Conservation (phyloP, 2,888 invertebrate genomes). For the Scaeva pyrastri region DNA sequence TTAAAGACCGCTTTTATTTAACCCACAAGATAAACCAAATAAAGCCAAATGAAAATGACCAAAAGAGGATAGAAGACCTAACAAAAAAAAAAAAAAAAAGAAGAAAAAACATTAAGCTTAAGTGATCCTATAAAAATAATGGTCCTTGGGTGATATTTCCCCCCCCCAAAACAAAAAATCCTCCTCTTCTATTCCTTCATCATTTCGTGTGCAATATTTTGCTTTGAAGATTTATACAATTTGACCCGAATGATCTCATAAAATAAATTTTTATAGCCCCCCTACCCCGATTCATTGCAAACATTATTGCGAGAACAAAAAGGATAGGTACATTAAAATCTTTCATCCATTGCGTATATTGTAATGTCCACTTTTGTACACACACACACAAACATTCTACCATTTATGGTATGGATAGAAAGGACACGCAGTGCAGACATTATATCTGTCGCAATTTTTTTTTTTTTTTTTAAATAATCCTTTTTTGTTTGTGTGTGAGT, state of each 20-base stretch:
- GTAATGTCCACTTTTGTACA: neutral
- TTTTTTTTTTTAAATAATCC: neutral
- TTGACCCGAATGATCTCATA: slow-evolving; percentile 51
- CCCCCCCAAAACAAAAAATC: neutral
- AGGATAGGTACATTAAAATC: slow-evolving; percentile 29
- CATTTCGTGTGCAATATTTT: neutral
- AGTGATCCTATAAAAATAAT: slow-evolving; percentile 21
- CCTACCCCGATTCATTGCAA: neutral
- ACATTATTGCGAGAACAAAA: slow-evolving; percentile 37
- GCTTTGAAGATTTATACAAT: slow-evolving; percentile 49
- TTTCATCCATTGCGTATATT: slow-evolving; percentile 16
- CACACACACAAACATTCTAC: too few species aligned
- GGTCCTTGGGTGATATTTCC: neutral
- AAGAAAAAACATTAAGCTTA: slow-evolving; percentile 10
- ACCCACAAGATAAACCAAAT: slow-evolving; percentile 2
- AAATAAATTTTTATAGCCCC: slow-evolving; percentile 46
- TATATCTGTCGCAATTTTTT: slow-evolving; percentile 7
- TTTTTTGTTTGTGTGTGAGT: neutral
- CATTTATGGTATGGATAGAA: too few species aligned
- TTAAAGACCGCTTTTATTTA: neutral
- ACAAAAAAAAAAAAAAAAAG: neutral
- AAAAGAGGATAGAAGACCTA: neutral
- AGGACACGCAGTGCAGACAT: slow-evolving; percentile 8
- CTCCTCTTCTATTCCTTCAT: neutral
- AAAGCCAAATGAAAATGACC: neutral